A percentile compares a stretch with the other conserved stretches of the same genome.
Evolutionary conservation across 37 sponge, comb jelly and placozoan species (phyloP).

Genomic region (Tethya wilhelma): DNA sequence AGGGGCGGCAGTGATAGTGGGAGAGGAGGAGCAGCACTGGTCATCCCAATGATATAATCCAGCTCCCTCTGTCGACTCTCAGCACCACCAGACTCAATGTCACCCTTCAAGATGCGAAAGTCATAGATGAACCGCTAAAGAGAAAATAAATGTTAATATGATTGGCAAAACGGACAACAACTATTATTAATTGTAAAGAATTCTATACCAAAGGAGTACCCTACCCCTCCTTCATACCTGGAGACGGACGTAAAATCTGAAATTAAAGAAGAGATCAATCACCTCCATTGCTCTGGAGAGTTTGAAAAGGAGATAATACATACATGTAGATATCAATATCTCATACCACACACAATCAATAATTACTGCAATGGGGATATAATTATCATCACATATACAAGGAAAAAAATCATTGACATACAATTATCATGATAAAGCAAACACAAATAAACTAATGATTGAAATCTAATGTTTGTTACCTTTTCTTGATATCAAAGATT

Average conservation of each 20-base stretch:
- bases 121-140: conserved; percentile 52
- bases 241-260: conserved; percentile 64
- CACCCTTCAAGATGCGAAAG: conserved; percentile 39
- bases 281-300: conserved; percentile 70
- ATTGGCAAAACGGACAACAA: no score
- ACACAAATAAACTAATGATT: no score
- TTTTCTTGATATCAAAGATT: conserved; percentile 18
- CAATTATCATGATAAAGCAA: no score
- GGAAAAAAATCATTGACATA: no score
- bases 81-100: not conserved
- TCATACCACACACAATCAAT: not conserved
- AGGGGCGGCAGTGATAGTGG: no score
- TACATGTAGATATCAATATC: no score
- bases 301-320: not conserved
- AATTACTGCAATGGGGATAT: not conserved
- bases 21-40: no score
- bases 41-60: no score
- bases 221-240: conserved; percentile 6
- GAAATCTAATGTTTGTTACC: no score
- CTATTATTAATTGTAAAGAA: no score
- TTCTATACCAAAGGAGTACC: no score
- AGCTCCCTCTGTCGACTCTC: not conserved
- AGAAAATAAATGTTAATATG: not conserved
- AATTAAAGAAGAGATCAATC: conserved; percentile 71
- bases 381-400: not conserved